phyloP scores from a whole-genome alignment of 2,888 invertebrate species.

The Hedychridium roseum region DNA sequence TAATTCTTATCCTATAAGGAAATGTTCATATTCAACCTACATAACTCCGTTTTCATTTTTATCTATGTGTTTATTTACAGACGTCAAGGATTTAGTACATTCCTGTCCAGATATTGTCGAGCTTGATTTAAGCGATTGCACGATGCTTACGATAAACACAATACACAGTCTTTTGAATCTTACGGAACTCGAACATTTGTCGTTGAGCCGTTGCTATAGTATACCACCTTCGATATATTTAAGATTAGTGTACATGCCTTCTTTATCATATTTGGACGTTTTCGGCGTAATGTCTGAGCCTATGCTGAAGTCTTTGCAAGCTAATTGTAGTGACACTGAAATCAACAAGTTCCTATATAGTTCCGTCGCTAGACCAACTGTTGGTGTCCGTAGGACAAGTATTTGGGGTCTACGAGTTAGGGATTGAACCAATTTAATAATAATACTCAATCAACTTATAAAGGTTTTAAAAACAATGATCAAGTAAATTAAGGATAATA shows the following conservation, averaged over 20 bases:
- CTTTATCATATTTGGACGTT: conserved; percentile 79
- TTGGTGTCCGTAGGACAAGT: conserved; percentile 84
- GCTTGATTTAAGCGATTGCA: conserved; percentile 89
- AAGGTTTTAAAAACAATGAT: too few species aligned
- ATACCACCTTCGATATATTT: conserved; percentile 75
- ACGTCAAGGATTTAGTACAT: conserved; percentile 71
- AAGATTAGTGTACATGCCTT: conserved; percentile 70
- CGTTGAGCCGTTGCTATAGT: conserved; percentile 82
- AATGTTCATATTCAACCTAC: not conserved
- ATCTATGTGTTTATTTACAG: conserved; percentile 65
- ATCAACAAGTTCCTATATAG: conserved; percentile 83
- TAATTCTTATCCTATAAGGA: conserved; percentile 5
- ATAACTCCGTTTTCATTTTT: not conserved
- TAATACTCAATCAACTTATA: too few species aligned
- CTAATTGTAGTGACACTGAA: conserved; percentile 69
- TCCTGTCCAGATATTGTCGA: conserved; percentile 80
- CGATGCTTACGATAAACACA: conserved; percentile 72
- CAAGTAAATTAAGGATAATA: too few species aligned
- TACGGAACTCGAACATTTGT: conserved; percentile 76
- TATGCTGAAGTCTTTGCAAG: conserved; percentile 62
- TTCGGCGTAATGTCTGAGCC: conserved; percentile 79
- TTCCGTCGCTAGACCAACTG: conserved; percentile 89
- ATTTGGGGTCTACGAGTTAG: conserved; percentile 89
- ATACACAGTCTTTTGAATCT: conserved; percentile 69
- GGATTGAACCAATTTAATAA: conserved; percentile 71